Evolutionary conservation across 2,113 vertebrate species (phyloP).

Genomic region (Conger conger): DNA sequence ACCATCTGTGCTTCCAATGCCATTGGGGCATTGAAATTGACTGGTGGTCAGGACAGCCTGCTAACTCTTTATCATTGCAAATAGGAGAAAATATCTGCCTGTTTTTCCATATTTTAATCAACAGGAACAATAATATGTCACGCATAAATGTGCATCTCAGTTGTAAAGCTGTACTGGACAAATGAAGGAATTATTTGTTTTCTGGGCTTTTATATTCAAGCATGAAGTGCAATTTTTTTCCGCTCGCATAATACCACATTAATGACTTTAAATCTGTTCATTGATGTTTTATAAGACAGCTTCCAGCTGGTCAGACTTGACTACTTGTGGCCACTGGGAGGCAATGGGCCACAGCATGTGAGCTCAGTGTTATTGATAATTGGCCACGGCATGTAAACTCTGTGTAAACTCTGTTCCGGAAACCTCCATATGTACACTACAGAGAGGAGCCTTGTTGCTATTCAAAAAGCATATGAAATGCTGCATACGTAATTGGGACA

Average conservation of each 20-base stretch:
- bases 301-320: background rate
- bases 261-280: background rate
- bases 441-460: constrained; percentile 47
- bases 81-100: background rate
- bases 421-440: constrained; percentile 30
- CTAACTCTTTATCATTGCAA: background rate
- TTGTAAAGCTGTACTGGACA: no score
- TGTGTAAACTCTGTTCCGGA: constrained; percentile 38
- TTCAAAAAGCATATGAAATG: constrained; percentile 48
- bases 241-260: background rate
- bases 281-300: background rate
- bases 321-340: background rate
- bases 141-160: no score
- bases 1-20: no score
- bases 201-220: background rate
- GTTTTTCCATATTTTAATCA: background rate
- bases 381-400: no score
- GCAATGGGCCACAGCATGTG: background rate
- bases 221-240: background rate
- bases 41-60: background rate
- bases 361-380: background rate
- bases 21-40: background rate
- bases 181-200: no score
- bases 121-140: background rate
- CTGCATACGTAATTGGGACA: constrained; percentile 41